Evolutionary conservation across 1,140 invertebrate genomes (phyloP).

Genomic region (Leucophenga varia): DNA sequence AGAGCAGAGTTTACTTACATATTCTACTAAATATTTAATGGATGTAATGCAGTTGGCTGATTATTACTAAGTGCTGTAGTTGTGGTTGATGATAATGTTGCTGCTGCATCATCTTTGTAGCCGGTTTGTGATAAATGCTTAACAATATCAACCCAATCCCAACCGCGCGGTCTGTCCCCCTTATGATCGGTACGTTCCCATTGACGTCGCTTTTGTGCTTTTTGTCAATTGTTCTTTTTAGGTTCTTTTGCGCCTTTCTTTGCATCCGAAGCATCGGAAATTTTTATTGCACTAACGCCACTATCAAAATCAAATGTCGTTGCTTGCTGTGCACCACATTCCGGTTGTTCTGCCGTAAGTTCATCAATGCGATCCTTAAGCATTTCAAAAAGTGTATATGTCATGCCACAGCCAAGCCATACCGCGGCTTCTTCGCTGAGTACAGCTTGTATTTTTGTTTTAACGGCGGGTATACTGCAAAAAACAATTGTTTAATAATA

Average conservation of each 20-base stretch:
- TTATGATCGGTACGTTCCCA: conserved; percentile 80
- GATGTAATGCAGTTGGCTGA: too few relatives aligned
- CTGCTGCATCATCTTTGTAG: conserved; percentile 37
- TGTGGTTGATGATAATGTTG: too few relatives aligned
- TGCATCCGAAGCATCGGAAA: conserved; percentile 42
- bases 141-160: conserved; percentile 93
- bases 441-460: conserved; percentile 68
- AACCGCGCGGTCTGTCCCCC: conserved; percentile 84
- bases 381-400: conserved; percentile 91
- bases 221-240: conserved; percentile 84
- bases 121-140: conserved; percentile 86
- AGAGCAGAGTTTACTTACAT: too few relatives aligned
- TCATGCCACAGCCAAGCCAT: conserved; percentile 88
- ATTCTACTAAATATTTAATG: too few relatives aligned
- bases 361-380: conserved; percentile 80
- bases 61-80: too few relatives aligned
- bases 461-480: conserved; percentile 69
- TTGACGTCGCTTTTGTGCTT: conserved; percentile 86
- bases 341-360: conserved; percentile 71
- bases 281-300: conserved; percentile 40
- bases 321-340: conserved; percentile 52
- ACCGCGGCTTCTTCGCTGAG: conserved; percentile 74
- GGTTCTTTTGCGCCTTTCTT: conserved; percentile 63
- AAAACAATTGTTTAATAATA: too few relatives aligned
- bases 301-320: conserved; percentile 32